Percentiles rank a stretch among this genome's conserved stretches.
Evolutionary conservation across 2,113 vertebrate species (phyloP).

Genomic region (Clarias magur): DNA sequence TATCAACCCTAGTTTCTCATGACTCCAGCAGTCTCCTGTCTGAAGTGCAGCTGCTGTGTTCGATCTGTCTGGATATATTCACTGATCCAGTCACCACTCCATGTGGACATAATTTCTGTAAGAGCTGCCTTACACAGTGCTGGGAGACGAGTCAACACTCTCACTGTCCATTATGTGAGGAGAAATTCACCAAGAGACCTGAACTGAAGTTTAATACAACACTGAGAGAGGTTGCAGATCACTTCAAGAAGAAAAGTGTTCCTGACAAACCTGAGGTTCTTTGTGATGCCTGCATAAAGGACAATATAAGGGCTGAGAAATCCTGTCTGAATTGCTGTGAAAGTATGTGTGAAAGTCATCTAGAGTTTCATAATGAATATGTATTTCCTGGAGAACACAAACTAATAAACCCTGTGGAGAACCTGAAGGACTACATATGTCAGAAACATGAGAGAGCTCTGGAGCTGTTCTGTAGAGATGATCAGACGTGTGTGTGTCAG

Average conservation of each 20-base stretch:
- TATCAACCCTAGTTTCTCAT: background rate
- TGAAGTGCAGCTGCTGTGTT: background rate
- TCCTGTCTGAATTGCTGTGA: background rate
- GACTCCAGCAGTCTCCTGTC: background rate
- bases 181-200: no score
- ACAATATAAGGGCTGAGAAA: background rate
- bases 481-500: slow-evolving; percentile 65
- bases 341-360: background rate
- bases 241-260: background rate
- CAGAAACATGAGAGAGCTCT: slow-evolving; percentile 58
- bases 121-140: no score
- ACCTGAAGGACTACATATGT: no score
- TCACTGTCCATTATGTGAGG: no score
- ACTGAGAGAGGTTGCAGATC: no score
- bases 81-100: no score
- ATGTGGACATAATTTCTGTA: background rate
- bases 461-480: slow-evolving; percentile 64
- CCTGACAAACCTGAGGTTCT: background rate
- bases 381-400: slow-evolving; percentile 49
- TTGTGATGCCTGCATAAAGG: no score
- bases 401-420: slow-evolving; percentile 61
- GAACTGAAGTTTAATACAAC: no score
- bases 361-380: background rate
- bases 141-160: no score
- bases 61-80: no score